phyloP scores from a whole-genome alignment of 53 echinoderm and acorn worm genomes.

The Astropecten irregularis region DNA sequence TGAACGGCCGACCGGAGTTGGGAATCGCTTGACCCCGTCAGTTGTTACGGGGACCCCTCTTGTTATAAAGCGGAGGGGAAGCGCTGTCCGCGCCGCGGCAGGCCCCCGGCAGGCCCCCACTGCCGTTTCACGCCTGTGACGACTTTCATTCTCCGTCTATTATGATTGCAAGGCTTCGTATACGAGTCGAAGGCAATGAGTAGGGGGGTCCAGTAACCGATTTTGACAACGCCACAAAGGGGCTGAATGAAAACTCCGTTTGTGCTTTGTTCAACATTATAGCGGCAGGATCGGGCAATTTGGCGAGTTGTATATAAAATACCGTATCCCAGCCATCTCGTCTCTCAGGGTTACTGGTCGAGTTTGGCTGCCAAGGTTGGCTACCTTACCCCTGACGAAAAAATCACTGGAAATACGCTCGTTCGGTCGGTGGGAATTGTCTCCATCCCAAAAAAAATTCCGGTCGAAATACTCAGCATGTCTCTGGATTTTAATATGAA shows the following conservation, averaged over 20 bases:
- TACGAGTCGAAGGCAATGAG: not conserved
- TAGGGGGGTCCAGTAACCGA: constrained; percentile 12
- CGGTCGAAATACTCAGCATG: not conserved
- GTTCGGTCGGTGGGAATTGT: not conserved
- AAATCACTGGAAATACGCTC: not conserved
- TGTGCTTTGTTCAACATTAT: constrained; percentile 39
- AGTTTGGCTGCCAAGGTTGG: constrained; percentile 25
- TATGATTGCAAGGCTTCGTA: constrained; percentile 26
- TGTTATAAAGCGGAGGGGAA: constrained; percentile 33
- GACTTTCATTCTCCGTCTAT: constrained; percentile 32
- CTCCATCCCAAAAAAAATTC: not conserved
- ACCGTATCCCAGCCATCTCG: not conserved
- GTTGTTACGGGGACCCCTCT: constrained; percentile 31
- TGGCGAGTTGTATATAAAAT: constrained; percentile 34
- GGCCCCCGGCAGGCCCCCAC: constrained; percentile 27
- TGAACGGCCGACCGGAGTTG: constrained; percentile 25
- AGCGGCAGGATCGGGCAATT: constrained; percentile 44
- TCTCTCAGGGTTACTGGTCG: constrained; percentile 1
- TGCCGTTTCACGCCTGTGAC: not conserved
- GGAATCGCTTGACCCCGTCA: constrained; percentile 32
- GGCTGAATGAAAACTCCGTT: constrained; percentile 17
- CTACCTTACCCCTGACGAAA: not conserved
- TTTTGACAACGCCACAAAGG: constrained; percentile 50
- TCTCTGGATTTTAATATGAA: not conserved
- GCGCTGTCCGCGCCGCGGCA: constrained; percentile 7